Conservation (phyloP, 2,113 vertebrate species). For the Gambusia holbrooki region DNA sequence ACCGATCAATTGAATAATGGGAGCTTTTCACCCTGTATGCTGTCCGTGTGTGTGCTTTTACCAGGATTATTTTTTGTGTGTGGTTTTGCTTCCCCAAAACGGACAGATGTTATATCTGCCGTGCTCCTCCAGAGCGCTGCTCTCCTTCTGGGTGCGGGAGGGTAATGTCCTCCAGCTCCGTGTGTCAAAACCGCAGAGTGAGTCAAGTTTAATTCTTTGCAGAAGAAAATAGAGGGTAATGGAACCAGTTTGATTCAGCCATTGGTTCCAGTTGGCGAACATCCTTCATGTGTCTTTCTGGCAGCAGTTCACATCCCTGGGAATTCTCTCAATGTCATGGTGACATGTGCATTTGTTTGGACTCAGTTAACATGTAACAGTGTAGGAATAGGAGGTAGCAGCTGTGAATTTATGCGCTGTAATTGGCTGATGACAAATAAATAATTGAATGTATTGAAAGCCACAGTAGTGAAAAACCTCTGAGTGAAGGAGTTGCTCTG, state of each 20-base stretch:
- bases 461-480: slow-evolving; percentile 21
- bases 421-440: slow-evolving; percentile 64
- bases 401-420: slow-evolving; percentile 57
- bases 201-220: too few species aligned
- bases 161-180: too few species aligned
- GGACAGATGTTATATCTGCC: too few species aligned
- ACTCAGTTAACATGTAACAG: slow-evolving; percentile 25
- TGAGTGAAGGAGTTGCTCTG: slow-evolving; percentile 28
- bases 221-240: too few species aligned
- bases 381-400: slow-evolving; percentile 26
- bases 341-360: slow-evolving; percentile 1
- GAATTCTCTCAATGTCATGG: background rate
- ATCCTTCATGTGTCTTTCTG: background rate
- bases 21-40: too few species aligned
- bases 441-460: slow-evolving; percentile 65
- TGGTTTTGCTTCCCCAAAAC: too few species aligned
- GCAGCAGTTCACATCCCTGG: background rate
- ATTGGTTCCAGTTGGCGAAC: background rate
- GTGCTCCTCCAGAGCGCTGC: too few species aligned
- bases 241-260: background rate
- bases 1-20: too few species aligned
- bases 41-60: too few species aligned
- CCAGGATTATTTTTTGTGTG: too few species aligned
- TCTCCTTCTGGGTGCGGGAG: too few species aligned
- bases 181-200: too few species aligned